Evolutionary conservation across 2,797 vertebrate genomes (phyloP).

Genomic region (Gambusia yucatana): DNA sequence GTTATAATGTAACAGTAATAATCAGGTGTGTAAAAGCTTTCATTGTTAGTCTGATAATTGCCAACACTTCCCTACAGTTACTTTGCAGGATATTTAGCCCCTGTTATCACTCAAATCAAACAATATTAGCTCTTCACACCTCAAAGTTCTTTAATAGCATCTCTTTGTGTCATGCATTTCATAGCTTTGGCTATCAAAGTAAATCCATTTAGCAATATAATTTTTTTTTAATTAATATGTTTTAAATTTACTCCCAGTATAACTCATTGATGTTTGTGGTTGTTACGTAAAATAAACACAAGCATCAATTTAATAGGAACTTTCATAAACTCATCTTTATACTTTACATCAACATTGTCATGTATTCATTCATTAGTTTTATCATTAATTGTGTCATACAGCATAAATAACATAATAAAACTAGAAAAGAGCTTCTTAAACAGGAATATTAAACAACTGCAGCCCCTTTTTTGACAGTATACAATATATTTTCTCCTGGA

Average conservation of each 20-base stretch:
- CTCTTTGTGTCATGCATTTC: neutral
- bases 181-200: neutral
- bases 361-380: neutral
- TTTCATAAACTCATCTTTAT: neutral
- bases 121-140: neutral
- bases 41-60: neutral
- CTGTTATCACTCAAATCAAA: neutral
- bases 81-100: neutral
- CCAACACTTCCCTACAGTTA: neutral
- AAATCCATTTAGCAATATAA: neutral
- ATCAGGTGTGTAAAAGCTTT: rapidly evolving
- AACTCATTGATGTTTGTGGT: neutral
- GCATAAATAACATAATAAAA: neutral
- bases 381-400: neutral
- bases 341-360: neutral
- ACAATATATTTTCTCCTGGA: neutral
- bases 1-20: neutral
- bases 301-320: neutral
- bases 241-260: neutral
- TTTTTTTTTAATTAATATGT: neutral
- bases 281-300: neutral
- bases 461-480: neutral
- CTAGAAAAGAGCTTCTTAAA: neutral
- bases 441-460: neutral
- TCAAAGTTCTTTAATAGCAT: neutral